Evolutionary conservation across 2,113 vertebrate species (phyloP).

Genomic region (Alexandromys fortis): DNA sequence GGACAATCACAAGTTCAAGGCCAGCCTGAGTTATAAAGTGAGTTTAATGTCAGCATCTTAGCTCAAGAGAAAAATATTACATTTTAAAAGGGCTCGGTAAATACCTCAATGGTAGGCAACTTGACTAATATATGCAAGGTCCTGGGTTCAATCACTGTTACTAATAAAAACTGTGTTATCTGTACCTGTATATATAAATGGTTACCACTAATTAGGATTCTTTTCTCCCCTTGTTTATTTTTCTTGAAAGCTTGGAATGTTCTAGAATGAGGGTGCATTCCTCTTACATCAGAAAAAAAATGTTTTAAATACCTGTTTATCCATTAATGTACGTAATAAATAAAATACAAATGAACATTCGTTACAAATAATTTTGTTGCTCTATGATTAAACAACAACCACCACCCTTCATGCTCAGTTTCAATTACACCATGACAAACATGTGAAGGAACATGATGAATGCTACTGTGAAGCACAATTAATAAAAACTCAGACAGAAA

Average conservation of each 20-base stretch:
- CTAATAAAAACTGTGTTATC: not conserved
- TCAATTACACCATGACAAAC: not conserved
- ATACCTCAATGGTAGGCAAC: no score
- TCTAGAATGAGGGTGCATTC: not conserved
- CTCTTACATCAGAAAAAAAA: not conserved
- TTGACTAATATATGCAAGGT: not conserved
- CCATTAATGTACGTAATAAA: not conserved
- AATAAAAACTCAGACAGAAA: no score
- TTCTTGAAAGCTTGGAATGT: not conserved
- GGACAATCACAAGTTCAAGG: not conserved
- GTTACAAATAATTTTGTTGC: not conserved
- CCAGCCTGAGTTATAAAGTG: not conserved
- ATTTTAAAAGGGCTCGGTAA: not conserved
- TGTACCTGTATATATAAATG: not conserved
- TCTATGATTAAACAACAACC: not conserved
- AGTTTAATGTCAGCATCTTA: not conserved
- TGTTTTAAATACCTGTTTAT: slow-evolving; percentile 7
- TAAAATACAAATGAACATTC: not conserved
- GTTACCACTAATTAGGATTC: not conserved
- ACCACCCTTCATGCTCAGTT: not conserved
- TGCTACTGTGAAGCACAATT: not conserved
- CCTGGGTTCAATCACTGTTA: no score
- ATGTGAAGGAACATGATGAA: not conserved
- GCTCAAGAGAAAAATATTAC: not conserved
- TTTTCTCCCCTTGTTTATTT: not conserved